Base-by-base conservation (phyloP, 2,888 invertebrate species). In the Ennomos quercinarius region DNA sequence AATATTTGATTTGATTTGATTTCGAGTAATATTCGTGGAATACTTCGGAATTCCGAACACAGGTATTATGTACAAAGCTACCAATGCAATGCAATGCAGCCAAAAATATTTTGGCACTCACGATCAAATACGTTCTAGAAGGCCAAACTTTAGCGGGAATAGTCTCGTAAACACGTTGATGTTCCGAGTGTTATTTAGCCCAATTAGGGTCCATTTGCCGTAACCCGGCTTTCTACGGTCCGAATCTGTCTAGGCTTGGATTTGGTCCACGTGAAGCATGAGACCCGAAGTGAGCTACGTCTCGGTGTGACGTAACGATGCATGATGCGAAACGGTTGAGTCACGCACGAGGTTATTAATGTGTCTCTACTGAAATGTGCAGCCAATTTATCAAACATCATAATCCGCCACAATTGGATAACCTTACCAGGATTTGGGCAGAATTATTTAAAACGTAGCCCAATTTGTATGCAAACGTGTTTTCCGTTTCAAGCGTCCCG, bases 291-390 rank as follows among this genome's bases (percentile, higher is more conserved):
- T 12, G 34, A 11, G n/a, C 40, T 34, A 54, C 59, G 59, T 54
- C n/a, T n/a, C 59, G 46, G 2, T n/a, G 41, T 50, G 51, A 43
- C 51, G 40, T 37, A 43, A 58, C 53, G 36, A 40, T 39, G 40
- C 53, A 49, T 49, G 37, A 46, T 42, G 53, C 53, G 48, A 58
- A 48, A 40, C 53, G 38, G 47, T 48, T 53, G 48, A 48, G 53
- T 57, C 51, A 57, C 45, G 35, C n/a, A 17, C 13, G 11, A 47
- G 9, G 17, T 44, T 13, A 45, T 40, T n/a, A 9, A 57, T 37
- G 34, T 11, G 40, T 27, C 35, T 40, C 12, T 40, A 34, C 35
- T 11, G 39, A 37, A 41, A 27, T 50, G 41, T 10, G 17, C 13
- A 9, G 34, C 39, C 10, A n/a, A 47, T 39, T 47, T 39, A 17